These are phyloP conservation scores for Panulirus ornatus DNA, from an alignment of 1,140 invertebrate genomes.

Conservation along the genomic window DNA sequence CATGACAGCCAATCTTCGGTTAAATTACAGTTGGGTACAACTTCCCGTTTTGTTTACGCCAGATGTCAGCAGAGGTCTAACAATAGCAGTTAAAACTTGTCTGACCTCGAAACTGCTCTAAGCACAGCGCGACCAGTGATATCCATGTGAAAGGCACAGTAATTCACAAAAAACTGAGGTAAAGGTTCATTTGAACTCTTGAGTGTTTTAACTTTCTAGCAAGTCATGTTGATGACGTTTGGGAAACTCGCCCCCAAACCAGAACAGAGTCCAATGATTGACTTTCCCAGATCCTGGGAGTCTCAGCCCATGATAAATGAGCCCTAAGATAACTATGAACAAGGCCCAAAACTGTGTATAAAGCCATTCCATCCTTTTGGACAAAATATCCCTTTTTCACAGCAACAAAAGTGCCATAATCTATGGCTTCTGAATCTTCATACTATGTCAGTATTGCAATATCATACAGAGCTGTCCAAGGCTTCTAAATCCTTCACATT, in stretches of 20 bases:
- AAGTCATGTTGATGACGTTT: background rate
- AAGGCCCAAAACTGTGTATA: background rate
- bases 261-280: background rate
- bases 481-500: background rate
- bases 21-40: background rate
- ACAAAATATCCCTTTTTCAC: background rate
- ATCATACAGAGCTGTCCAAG: background rate
- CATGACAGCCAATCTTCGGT: background rate
- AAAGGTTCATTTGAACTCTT: constrained; percentile 67
- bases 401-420: background rate
- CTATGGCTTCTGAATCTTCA: background rate
- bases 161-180: constrained; percentile 66
- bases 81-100: background rate
- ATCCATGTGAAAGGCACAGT: constrained; percentile 64
- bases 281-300: background rate
- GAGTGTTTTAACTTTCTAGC: constrained; percentile 39
- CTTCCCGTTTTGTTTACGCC: background rate
- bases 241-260: background rate
- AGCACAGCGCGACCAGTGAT: constrained; percentile 54
- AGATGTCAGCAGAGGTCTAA: background rate
- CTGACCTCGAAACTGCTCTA: constrained; percentile 6
- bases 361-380: background rate
- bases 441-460: background rate
- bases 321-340: constrained; percentile 1
- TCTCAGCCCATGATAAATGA: background rate